Conservation (phyloP, 2,888 invertebrate species). For the Hypomecis punctinalis region DNA sequence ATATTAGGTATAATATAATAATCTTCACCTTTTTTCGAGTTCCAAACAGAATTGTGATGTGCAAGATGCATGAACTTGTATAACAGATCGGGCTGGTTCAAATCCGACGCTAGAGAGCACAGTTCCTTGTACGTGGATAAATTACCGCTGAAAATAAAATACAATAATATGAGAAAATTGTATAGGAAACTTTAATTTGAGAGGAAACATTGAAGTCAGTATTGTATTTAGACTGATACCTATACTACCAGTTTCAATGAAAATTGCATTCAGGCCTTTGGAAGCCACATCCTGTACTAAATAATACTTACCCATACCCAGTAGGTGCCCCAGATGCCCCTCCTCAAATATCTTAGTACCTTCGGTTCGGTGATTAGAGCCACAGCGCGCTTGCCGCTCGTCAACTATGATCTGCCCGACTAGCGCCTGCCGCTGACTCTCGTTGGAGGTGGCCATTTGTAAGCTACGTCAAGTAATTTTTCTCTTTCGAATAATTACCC, state of each 20-base stretch:
- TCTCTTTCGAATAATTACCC: slow-evolving; percentile 81
- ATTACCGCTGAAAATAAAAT: slow-evolving; percentile 87
- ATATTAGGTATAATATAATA: no score
- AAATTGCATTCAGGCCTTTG: no score
- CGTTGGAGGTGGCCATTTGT: slow-evolving; percentile 95
- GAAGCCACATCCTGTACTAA: no score
- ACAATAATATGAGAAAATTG: slow-evolving; percentile 59
- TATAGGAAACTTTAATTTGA: background rate
- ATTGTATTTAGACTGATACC: no score
- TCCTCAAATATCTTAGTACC: slow-evolving; percentile 96
- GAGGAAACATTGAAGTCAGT: no score
- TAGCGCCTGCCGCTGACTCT: slow-evolving; percentile 88
- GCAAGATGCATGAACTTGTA: slow-evolving; percentile 98
- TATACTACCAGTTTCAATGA: no score
- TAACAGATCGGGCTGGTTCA: slow-evolving; percentile 97
- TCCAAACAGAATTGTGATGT: slow-evolving; percentile 97
- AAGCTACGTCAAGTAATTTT: slow-evolving; percentile 96
- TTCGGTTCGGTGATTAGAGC: slow-evolving; percentile 89
- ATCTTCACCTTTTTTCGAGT: slow-evolving; percentile 94
- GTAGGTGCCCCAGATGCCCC: slow-evolving; percentile 94
- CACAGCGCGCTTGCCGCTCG: slow-evolving; percentile 90
- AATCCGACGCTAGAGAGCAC: slow-evolving; percentile 95
- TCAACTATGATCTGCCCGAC: slow-evolving; percentile 92
- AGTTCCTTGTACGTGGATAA: slow-evolving; percentile 97
- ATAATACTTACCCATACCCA: no score